Evolutionary conservation across 2,888 invertebrate genomes (phyloP).

Genomic region (Arge pagana): DNA sequence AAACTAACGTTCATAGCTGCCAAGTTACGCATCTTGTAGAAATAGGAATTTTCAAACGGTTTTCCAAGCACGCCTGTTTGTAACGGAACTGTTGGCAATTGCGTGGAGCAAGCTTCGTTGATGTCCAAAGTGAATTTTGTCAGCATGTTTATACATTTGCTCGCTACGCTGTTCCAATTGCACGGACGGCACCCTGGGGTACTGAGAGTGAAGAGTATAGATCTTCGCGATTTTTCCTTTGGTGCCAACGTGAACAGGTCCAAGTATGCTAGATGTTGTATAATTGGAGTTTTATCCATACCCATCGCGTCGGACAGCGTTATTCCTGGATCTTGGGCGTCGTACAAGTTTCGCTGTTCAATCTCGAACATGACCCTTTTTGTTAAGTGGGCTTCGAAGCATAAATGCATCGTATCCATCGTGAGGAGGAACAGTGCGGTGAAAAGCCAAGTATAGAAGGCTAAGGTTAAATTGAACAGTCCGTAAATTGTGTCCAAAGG

Average conservation of each 20-base stretch:
- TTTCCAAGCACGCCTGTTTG: slow-evolving; percentile 41
- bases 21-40: slow-evolving; percentile 50
- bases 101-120: slow-evolving; percentile 57
- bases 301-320: slow-evolving; percentile 68
- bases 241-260: slow-evolving; percentile 73
- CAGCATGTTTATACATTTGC: slow-evolving; percentile 68
- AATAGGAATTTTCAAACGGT: slow-evolving; percentile 28
- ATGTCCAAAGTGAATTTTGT: slow-evolving; percentile 70
- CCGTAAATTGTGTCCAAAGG: slow-evolving; percentile 61
- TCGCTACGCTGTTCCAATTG: slow-evolving; percentile 78
- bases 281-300: slow-evolving; percentile 67
- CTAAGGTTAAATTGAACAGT: slow-evolving; percentile 60
- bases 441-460: slow-evolving; percentile 73
- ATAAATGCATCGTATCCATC: slow-evolving; percentile 71
- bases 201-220: slow-evolving; percentile 73
- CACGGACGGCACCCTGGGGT: slow-evolving; percentile 87
- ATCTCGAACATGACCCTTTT: slow-evolving; percentile 72
- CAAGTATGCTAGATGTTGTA: slow-evolving; percentile 76
- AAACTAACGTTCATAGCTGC: slow-evolving; percentile 28
- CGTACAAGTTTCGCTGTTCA: slow-evolving; percentile 54
- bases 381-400: slow-evolving; percentile 73
- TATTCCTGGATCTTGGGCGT: slow-evolving; percentile 46
- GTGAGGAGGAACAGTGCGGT: slow-evolving; percentile 71
- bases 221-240: slow-evolving; percentile 66
- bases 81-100: slow-evolving; percentile 15